A percentile compares a stretch with the other conserved stretches of the same genome.
Conservation (phyloP, 2,797 vertebrate species). For the Clangula hyemalis region DNA sequence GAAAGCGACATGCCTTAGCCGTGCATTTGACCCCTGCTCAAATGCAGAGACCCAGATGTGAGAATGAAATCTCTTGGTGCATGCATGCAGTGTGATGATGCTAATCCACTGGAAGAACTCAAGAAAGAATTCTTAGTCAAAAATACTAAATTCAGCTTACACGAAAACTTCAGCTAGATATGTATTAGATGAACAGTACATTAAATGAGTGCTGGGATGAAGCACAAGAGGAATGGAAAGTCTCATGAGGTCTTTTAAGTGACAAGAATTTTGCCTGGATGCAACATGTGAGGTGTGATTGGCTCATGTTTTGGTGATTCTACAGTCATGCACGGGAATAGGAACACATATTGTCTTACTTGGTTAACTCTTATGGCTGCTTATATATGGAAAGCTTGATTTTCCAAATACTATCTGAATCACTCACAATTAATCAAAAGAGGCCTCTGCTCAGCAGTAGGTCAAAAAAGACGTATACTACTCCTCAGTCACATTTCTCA, state of each 20-base stretch:
- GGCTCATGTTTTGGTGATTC: background rate
- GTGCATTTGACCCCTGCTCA: background rate
- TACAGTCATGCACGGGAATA: background rate
- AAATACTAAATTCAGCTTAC: background rate
- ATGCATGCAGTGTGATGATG: fast-evolving
- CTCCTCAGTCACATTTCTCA: background rate
- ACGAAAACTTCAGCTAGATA: background rate
- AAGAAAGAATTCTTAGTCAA: background rate
- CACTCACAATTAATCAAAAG: background rate
- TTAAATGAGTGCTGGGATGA: background rate
- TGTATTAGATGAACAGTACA: background rate
- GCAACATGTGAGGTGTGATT: background rate
- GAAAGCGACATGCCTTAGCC: background rate
- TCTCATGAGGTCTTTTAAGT: background rate
- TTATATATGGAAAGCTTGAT: background rate
- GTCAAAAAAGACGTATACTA: background rate
- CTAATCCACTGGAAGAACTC: background rate
- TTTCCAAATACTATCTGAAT: background rate
- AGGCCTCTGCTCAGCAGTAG: background rate
- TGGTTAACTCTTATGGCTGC: background rate
- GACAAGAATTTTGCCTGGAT: background rate
- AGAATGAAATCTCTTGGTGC: background rate
- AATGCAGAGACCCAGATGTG: background rate
- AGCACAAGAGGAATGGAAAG: background rate
- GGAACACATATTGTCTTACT: background rate